Evolutionary conservation across 2,113 vertebrate species (phyloP), one percentile per base, ranked within the genome.

Genomic region (Leiothrix lutea): DNA sequence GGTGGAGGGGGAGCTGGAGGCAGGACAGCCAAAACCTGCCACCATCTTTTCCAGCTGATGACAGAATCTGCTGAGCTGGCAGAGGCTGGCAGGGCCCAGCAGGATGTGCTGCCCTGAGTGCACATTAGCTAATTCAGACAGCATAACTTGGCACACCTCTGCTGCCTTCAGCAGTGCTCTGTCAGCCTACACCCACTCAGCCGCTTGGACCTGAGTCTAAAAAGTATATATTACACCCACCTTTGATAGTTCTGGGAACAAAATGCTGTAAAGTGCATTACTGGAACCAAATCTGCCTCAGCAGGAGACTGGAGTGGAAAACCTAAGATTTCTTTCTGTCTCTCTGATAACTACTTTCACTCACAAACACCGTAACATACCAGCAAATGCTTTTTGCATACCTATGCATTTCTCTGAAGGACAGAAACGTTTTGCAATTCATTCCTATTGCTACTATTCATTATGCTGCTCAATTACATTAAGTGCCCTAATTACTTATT

Each of bases 401-500:
- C 61, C 81, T 96, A 90, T 89, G 94, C 92, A 90, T 79, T 94
- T 94, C 67, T 82, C 23, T 80, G 44, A 88, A 83, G 73, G 70
- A 65, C 58, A 88, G 61, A 71, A 90, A 84, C 48, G 47, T 84
- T 94, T 75, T 45, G 18, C 74, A 92, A 82, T 95, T 89, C 54
- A 50, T 84, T 95, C 85, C 61, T 85, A 71, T 47, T 83, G 65
- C 62, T 79, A 25, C 85, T 94, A 97, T 97, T 97, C 95, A 97
- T 96, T 95, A 88, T 70, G 87, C 60, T 95, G 92, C 91, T 96
- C 95, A 97, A 90, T 97, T 96, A 93, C 54, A 35, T 29, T 73
- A 93, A 92, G 70, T 92, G 92, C 83, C 90, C 95, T 96, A 95
- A 95, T 94, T 80, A 95, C 89, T 97, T 97, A 95, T 97, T 97